A percentile compares a stretch with the other conserved stretches of the same genome.
These are phyloP conservation scores for Lucilia sericata DNA, from an alignment of 1,140 invertebrate genomes.

Conservation along the genomic window DNA sequence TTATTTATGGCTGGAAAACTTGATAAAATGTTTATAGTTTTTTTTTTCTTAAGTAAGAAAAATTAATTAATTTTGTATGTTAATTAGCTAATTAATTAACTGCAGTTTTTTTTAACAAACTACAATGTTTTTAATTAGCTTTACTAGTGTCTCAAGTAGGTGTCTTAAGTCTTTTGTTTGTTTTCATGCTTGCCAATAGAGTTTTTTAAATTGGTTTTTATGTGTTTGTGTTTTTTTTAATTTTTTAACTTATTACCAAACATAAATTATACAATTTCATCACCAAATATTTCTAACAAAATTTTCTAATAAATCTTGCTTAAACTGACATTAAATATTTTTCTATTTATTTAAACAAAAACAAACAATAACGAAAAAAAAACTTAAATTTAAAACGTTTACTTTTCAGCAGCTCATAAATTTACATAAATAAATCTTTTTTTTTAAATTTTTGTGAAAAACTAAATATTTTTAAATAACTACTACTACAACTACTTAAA, in stretches of 20 bases:
- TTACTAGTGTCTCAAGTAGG: not conserved
- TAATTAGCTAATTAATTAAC: not conserved
- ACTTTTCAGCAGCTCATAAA: slow-evolving; percentile 34
- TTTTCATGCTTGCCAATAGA: not conserved
- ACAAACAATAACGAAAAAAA: slow-evolving; percentile 2
- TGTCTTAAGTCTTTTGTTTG: slow-evolving; percentile 1
- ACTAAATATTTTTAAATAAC: not conserved
- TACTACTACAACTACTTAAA: slow-evolving; percentile 15
- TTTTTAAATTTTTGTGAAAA: not conserved
- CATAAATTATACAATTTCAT: slow-evolving; percentile 27
- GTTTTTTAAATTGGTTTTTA: not conserved
- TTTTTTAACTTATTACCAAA: not conserved
- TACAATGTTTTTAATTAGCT: not conserved
- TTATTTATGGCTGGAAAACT: too few species aligned
- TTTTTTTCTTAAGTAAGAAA: too few species aligned
- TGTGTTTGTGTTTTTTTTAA: not conserved
- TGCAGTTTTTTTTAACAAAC: not conserved
- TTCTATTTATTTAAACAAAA: slow-evolving; percentile 29
- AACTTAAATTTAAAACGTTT: slow-evolving; percentile 4
- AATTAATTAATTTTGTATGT: not conserved
- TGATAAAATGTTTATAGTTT: too few species aligned
- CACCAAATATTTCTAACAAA: slow-evolving; percentile 34
- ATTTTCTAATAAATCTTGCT: slow-evolving; percentile 35
- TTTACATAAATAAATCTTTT: slow-evolving; percentile 32
- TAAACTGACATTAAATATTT: slow-evolving; percentile 42